Base-by-base conservation (phyloP, 2,797 vertebrate genomes). In the Gymnocypris eckloni region DNA sequence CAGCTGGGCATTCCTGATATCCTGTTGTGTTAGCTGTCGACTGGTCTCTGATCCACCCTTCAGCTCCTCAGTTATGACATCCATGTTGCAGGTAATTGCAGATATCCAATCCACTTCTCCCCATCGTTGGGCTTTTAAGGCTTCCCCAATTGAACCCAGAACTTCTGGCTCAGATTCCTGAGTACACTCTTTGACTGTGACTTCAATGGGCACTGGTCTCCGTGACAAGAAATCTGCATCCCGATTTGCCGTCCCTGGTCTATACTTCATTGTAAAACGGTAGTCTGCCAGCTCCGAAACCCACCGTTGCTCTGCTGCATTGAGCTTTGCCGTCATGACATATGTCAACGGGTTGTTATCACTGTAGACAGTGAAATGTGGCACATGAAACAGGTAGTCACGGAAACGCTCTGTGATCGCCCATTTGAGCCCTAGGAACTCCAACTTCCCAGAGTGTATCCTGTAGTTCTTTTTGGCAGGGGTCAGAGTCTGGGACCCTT, bases 61-160 rank as follows among this genome's bases (percentile, higher is more conserved):
- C 18, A 13, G n/a, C 18, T 43, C 86, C 25, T 79, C 86, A 9
- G 41, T 28, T 16, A 83, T 11, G 22, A 45, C 52, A 50, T 83
- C 73, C 12, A 13, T 2, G 15, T 87, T 83, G 6, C 75, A 87
- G 2, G 73, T 52, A 4, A 87, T 67, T 54, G 64, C 61, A 6
- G 80, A 61, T 20, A 79, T 86, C 80, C 67, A 79, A 2, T 83
- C 45, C 25, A 82, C 67, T 12, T 79, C 22, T 33, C n/a, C 71
- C 2, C 3, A 3, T 10, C 3, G 0, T 20, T 25, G 39, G 20
- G n/a, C 52, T 61, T 72, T 75, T 1, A 48, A 48, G 18, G 9
- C 54, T 50, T 66, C 43, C 28, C 18, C 10, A 0, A 59, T 77
- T 61, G 9, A 48, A 10, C 73, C 54, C 33, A 75, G 39, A 2